A percentile compares a stretch with the other conserved stretches of the same genome.
Conservation (phyloP, 2,888 invertebrate species). For the Volucella inanis region DNA sequence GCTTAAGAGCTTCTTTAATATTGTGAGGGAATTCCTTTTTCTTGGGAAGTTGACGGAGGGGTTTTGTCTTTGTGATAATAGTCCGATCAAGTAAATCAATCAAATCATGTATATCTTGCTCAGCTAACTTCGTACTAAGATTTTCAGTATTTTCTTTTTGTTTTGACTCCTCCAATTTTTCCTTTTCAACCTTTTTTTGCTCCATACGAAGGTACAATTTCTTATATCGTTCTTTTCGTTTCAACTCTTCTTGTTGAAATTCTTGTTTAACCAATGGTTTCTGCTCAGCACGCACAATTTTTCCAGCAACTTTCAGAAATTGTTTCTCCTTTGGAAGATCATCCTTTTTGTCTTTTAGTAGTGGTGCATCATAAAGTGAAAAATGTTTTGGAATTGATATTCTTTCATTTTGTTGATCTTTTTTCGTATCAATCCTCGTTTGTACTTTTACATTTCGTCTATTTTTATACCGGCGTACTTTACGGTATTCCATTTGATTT, state of each 20-base stretch:
- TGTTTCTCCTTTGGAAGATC: background rate
- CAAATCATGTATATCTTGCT: conserved; percentile 58
- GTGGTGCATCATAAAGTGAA: conserved; percentile 34
- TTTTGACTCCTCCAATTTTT: conserved; percentile 51
- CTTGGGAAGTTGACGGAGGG: conserved; percentile 70
- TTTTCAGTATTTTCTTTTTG: conserved; percentile 43
- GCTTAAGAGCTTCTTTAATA: conserved; percentile 78
- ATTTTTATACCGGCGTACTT: conserved; percentile 79
- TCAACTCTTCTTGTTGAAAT: conserved; percentile 76
- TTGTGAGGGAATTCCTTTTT: conserved; percentile 79
- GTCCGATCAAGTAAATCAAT: conserved; percentile 40
- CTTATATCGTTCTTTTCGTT: conserved; percentile 78
- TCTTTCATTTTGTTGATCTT: conserved; percentile 77
- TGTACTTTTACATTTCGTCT: conserved; percentile 77
- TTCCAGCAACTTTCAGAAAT: conserved; percentile 60
- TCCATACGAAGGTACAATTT: conserved; percentile 78
- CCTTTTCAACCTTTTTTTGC: conserved; percentile 28
- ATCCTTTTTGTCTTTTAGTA: background rate
- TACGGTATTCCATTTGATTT: conserved; percentile 79
- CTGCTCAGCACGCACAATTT: conserved; percentile 78
- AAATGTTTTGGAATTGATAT: conserved; percentile 77
- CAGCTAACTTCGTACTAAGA: conserved; percentile 17
- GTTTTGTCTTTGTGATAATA: conserved; percentile 74
- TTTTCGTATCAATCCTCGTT: conserved; percentile 76
- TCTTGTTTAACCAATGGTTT: conserved; percentile 78